phyloP scores from a whole-genome alignment of 2,797 vertebrate genomes.

The Alosa sapidissima region DNA sequence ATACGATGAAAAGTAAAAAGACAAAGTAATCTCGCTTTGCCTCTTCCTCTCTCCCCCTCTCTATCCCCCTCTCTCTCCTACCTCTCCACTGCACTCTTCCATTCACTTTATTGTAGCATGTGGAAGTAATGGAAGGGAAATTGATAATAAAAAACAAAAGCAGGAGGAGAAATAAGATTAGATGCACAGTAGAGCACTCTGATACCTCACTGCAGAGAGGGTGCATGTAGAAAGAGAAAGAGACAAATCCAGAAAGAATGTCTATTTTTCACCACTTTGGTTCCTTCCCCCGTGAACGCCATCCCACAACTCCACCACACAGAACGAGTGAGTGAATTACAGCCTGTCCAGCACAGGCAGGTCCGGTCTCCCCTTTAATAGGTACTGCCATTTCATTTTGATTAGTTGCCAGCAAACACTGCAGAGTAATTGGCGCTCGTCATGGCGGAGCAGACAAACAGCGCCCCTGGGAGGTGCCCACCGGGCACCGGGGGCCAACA shows the following conservation, averaged over 20 bases:
- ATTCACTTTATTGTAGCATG: constrained; percentile 21
- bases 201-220: not conserved
- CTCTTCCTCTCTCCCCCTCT: not conserved
- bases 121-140: constrained; percentile 30
- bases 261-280: not conserved
- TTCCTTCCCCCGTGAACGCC: not conserved
- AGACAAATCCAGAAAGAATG: not conserved
- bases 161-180: not conserved
- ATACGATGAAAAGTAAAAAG: constrained; percentile 25
- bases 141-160: not conserved
- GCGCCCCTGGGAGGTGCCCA: constrained; percentile 63
- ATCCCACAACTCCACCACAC: not conserved
- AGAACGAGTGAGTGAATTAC: constrained; percentile 19
- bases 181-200: not conserved
- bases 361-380: constrained; percentile 54
- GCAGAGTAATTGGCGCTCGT: constrained; percentile 63
- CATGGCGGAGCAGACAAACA: constrained; percentile 60
- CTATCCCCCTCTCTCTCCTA: not conserved
- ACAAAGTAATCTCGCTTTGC: constrained; percentile 30
- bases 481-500: constrained; percentile 49
- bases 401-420: constrained; percentile 68
- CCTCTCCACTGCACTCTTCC: not conserved
- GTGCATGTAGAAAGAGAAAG: not conserved
- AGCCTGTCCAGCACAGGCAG: constrained; percentile 26
- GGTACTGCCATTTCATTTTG: constrained; percentile 65